Percentiles rank a stretch among this genome's conserved stretches.
These are phyloP conservation scores for Peromyscus attwateri DNA, from an alignment of 2,797 vertebrate genomes.

Conservation along the genomic window DNA sequence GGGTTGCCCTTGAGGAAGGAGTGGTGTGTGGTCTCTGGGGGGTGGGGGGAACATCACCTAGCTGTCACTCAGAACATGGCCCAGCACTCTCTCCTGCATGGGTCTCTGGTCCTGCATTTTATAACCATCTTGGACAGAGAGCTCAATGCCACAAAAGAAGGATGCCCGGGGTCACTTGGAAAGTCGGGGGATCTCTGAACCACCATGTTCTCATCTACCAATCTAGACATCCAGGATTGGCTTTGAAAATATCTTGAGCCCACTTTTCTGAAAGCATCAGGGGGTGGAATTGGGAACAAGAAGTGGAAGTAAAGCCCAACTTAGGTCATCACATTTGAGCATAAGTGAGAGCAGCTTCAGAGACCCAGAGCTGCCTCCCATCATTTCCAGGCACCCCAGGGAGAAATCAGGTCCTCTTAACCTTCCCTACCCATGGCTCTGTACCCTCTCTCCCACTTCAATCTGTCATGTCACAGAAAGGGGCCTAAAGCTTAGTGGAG, in stretches of 20 bases:
- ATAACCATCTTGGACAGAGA: not conserved
- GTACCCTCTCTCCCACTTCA: not conserved
- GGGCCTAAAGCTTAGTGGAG: not conserved
- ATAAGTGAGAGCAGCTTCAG: fast-evolving
- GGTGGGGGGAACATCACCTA: fast-evolving
- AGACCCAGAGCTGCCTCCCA: not conserved
- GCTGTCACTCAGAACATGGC: fast-evolving
- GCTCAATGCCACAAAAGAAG: not conserved
- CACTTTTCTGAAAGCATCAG: not conserved
- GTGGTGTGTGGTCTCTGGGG: not conserved
- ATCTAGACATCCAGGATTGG: too few species aligned
- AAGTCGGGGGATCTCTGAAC: not conserved
- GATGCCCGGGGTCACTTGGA: fast-evolving
- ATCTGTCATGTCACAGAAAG: not conserved
- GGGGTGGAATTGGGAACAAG: not conserved
- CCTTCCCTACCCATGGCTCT: not conserved
- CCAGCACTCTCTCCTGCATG: fast-evolving
- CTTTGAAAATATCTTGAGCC: not conserved
- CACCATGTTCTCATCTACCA: not conserved
- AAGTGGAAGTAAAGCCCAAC: fast-evolving
- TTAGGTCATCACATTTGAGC: too few species aligned
- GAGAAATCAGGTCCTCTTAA: not conserved
- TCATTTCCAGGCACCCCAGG: too few species aligned
- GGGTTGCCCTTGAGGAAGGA: not conserved
- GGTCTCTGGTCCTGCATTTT: too few species aligned